phyloP scores from a whole-genome alignment of 2,113 vertebrate genomes.

The Podarcis raffonei region DNA sequence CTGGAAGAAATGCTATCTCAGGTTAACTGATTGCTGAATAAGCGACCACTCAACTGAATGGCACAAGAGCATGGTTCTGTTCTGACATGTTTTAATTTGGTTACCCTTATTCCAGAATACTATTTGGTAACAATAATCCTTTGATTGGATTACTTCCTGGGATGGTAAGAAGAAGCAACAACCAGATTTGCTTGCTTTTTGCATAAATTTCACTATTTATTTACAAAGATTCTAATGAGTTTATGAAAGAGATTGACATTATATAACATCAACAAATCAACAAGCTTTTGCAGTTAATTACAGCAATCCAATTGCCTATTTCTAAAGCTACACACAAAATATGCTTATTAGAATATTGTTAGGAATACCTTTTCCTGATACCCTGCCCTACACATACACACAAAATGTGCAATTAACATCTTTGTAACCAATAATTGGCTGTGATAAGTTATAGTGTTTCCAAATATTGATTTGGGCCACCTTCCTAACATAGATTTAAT shows the following conservation, averaged over 20 bases:
- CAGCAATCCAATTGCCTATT: constrained; percentile 70
- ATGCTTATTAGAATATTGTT: constrained; percentile 57
- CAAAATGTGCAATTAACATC: not conserved
- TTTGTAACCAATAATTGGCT: not conserved
- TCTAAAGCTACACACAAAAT: constrained; percentile 67
- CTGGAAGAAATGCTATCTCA: no score
- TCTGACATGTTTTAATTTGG: not conserved
- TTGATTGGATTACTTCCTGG: not conserved
- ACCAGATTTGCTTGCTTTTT: constrained; percentile 19
- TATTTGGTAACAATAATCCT: not conserved
- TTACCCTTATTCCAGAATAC: not conserved
- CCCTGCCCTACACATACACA: not conserved
- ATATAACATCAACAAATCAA: constrained; percentile 67
- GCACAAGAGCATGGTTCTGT: not conserved
- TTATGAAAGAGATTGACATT: constrained; percentile 70
- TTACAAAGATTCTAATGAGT: constrained; percentile 65
- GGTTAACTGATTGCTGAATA: not conserved
- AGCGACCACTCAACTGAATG: not conserved
- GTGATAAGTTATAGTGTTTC: constrained; percentile 14
- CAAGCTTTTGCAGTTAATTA: constrained; percentile 74
- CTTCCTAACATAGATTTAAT: not conserved
- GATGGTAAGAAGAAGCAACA: not conserved
- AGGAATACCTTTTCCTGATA: constrained; percentile 1
- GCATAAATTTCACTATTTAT: constrained; percentile 54
- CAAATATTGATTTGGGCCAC: not conserved